Percentiles rank a stretch among this genome's conserved stretches.
phyloP scores from a whole-genome alignment of 2,888 invertebrate genomes.

The Globia sparganii region DNA sequence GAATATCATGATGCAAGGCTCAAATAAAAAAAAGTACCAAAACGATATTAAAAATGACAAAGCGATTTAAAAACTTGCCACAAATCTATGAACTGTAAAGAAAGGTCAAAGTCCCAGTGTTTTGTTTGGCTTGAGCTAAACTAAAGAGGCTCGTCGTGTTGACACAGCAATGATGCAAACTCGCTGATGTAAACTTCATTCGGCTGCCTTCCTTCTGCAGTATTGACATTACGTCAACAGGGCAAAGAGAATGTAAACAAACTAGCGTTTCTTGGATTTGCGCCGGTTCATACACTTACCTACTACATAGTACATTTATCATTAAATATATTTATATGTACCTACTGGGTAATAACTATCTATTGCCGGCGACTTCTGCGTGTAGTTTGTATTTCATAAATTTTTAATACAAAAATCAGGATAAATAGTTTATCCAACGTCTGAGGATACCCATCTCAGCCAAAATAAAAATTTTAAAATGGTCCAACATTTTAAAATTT shows the following conservation, averaged over 20 bases:
- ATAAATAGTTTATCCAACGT: not conserved
- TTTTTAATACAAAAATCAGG: not conserved
- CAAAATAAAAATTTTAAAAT: too few species aligned
- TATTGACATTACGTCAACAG: constrained; percentile 70
- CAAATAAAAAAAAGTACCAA: not conserved
- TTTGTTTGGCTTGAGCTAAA: constrained; percentile 48
- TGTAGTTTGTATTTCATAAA: not conserved
- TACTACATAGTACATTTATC: not conserved
- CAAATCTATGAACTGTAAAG: constrained; percentile 9
- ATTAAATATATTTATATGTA: not conserved
- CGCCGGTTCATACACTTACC: not conserved
- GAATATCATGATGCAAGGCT: not conserved
- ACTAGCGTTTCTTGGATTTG: constrained; percentile 54
- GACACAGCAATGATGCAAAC: constrained; percentile 67
- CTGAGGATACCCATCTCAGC: too few species aligned
- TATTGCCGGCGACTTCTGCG: not conserved
- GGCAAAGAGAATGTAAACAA: constrained; percentile 73
- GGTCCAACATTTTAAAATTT: too few species aligned
- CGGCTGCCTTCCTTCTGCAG: constrained; percentile 67
- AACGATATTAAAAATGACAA: not conserved
- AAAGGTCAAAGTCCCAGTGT: constrained; percentile 53
- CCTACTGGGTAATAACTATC: not conserved
- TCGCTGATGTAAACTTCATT: constrained; percentile 66
- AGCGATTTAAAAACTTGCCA: not conserved
- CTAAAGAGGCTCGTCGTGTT: constrained; percentile 68